Evolutionary conservation across 2,797 vertebrate species (phyloP), one percentile per base, ranked within the genome.

Genomic region (Gorsachius magnificus): DNA sequence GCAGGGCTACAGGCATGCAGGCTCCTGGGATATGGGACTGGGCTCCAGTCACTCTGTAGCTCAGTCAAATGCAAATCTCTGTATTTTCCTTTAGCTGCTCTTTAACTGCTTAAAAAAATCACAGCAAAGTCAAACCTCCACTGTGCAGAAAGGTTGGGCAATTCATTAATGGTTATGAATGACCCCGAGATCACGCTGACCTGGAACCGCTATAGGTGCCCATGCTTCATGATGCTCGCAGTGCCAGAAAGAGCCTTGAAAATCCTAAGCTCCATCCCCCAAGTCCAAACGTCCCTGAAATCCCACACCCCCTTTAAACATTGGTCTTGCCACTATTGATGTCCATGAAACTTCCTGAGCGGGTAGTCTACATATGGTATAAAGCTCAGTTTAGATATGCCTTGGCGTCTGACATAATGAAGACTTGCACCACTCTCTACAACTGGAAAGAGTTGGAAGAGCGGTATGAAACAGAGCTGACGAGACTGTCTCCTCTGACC

Each of bases 371-470:
- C 17, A 45, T 7, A 9, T 10, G 24, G 45, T 13, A 35, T 10
- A 54, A 63, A 66, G 13, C 13, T 41, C 48, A 54, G 38, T 43
- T 20, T 58, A 61, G 26, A 7, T 54, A 10, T 51, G 85, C 63
- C 57, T n/a, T 25, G 20, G 20, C 6, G 19, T 64, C 41, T 56
- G 41, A 16, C 1, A 0, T 13, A n/a, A n/a, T 0, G 1, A 53
- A 56, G 28, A 12, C 18, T 50, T 41, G 5, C 7, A 8, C 24
- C 29, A 11, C 43, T 41, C 26, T 19, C 13, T 51, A 20, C 4
- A 4, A 4, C 43, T 66, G 50, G n/a, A 41, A 71, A 64, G 48
- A 41, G 24, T 2, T 19, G 21, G 48, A 70, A 78, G 56, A 38
- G 33, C 7, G 13, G 18, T 29, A 9, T 10, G 45, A 83, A 66